A percentile compares a stretch with the other conserved stretches of the same genome.
phyloP scores from a whole-genome alignment of 2,113 vertebrate species.

The Cyanoramphus novaezelandiae region DNA sequence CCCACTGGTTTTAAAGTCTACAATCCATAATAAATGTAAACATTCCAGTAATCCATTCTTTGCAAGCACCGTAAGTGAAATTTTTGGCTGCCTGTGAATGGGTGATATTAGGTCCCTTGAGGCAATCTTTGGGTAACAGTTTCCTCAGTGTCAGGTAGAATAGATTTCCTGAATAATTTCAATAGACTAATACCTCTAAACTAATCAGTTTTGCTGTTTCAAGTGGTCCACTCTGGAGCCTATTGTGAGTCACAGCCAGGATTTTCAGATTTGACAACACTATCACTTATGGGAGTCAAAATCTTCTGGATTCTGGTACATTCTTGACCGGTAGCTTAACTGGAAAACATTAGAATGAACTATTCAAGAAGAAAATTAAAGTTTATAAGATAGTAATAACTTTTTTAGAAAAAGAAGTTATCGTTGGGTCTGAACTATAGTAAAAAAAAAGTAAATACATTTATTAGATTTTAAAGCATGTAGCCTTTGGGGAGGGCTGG shows the following conservation, averaged over 20 bases:
- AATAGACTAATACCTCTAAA: neutral
- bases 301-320: neutral
- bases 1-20: neutral
- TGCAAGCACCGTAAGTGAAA: neutral
- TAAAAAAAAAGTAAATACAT: neutral
- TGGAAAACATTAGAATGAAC: neutral
- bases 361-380: neutral
- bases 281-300: neutral
- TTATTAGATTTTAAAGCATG: neutral
- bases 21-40: neutral
- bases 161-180: slow-evolving; percentile 16
- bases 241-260: neutral
- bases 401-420: neutral
- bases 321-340: neutral
- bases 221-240: neutral
- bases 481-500: neutral
- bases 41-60: neutral
- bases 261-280: neutral
- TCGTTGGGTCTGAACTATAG: neutral
- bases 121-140: neutral
- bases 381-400: neutral
- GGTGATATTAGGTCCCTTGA: neutral
- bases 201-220: slow-evolving; percentile 5
- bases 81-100: neutral
- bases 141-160: neutral